Evolutionary conservation across 2,797 vertebrate genomes (phyloP).

Genomic region (Chloroceryle amazona): DNA sequence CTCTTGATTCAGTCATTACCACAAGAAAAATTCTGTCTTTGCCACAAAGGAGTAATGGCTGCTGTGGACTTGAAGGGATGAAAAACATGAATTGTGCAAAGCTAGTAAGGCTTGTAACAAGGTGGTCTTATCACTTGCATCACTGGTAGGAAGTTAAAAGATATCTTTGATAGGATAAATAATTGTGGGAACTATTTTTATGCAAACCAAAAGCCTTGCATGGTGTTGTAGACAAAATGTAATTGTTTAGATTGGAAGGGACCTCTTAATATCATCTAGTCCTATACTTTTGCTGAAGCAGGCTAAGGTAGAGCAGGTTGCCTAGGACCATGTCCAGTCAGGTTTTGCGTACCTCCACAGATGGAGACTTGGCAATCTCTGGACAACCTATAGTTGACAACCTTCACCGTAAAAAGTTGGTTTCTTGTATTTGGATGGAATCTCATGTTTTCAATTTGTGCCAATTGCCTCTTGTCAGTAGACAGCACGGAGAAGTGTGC

Average conservation of each 20-base stretch:
- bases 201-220: background rate
- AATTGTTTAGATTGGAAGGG: background rate
- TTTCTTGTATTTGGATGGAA: background rate
- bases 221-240: background rate
- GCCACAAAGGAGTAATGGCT: background rate
- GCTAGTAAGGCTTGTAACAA: background rate
- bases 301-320: background rate
- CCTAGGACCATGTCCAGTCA: background rate
- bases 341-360: background rate
- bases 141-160: background rate
- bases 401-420: background rate
- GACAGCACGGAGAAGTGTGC: background rate
- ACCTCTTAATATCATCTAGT: background rate
- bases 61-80: background rate
- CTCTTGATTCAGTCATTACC: background rate
- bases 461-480: background rate
- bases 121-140: background rate
- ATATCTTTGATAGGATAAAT: background rate
- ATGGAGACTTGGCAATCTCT: rapidly evolving
- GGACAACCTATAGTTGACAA: background rate
- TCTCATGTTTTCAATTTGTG: background rate
- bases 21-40: background rate
- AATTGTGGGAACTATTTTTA: background rate
- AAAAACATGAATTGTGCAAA: background rate
- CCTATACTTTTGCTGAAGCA: background rate